phyloP scores from a whole-genome alignment of 2,888 invertebrate genomes.

The Lordiphosa fenestrarum region DNA sequence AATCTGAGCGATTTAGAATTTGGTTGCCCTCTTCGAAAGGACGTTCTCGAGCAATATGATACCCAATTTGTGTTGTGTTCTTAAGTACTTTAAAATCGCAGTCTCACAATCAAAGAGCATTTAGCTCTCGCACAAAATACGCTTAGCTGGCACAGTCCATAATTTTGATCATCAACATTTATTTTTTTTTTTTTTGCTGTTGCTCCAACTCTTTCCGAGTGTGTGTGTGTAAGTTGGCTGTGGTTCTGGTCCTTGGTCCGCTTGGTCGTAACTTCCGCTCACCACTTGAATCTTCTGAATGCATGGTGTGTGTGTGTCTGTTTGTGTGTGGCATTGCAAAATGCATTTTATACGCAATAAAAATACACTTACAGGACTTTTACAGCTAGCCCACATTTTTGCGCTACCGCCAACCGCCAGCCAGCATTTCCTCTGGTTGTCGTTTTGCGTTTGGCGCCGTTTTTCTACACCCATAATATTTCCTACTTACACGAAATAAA shows the following conservation, averaged over 20 bases:
- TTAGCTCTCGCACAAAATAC: slow-evolving; percentile 5
- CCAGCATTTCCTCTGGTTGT: slow-evolving; percentile 29
- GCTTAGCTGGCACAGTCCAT: slow-evolving; percentile 24
- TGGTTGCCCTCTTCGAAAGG: no score
- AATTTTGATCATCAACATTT: slow-evolving; percentile 34
- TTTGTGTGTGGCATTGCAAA: slow-evolving; percentile 57
- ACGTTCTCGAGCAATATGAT: no score
- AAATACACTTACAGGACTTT: slow-evolving; percentile 68
- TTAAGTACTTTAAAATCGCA: no score
- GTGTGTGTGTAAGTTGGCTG: slow-evolving; percentile 13
- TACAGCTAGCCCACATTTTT: slow-evolving; percentile 50
- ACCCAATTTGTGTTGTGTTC: no score
- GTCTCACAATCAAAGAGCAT: not conserved
- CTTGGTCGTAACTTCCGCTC: slow-evolving; percentile 67
- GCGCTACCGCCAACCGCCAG: not conserved
- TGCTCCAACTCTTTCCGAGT: slow-evolving; percentile 24
- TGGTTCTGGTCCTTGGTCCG: slow-evolving; percentile 29
- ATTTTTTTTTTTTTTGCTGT: slow-evolving; percentile 2
- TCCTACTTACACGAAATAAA: slow-evolving; percentile 59
- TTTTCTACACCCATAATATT: slow-evolving; percentile 61
- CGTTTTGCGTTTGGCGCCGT: slow-evolving; percentile 48
- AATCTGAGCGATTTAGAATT: no score
- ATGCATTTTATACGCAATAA: slow-evolving; percentile 74
- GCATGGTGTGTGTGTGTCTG: no score
- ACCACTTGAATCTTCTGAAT: slow-evolving; percentile 53